phyloP scores from a whole-genome alignment of 2,797 vertebrate genomes.

The Sebastolobus altivelis region DNA sequence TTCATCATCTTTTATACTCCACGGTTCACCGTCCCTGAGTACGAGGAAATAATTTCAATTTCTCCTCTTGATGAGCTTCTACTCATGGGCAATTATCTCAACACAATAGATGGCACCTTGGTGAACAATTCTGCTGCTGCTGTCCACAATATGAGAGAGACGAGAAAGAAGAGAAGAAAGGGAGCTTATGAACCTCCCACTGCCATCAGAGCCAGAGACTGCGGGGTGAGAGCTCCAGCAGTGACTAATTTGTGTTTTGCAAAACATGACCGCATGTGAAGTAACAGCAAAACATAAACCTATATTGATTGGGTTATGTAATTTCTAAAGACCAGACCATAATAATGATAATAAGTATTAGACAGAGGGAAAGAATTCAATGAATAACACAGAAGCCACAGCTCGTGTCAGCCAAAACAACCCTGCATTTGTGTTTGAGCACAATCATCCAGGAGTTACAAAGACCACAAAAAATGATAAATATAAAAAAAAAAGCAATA shows the following conservation, averaged over 20 bases:
- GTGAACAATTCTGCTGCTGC: constrained; percentile 74
- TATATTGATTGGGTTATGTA: constrained; percentile 15
- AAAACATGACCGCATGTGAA: constrained; percentile 26
- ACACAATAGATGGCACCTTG: constrained; percentile 83
- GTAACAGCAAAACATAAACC: constrained; percentile 36
- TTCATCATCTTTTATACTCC: constrained; percentile 87
- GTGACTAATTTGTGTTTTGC: constrained; percentile 44
- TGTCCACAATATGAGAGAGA: constrained; percentile 60
- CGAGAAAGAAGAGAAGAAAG: neutral
- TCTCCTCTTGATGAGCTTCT: constrained; percentile 88
- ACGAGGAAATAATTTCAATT: constrained; percentile 87
- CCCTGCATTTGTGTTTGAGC: neutral
- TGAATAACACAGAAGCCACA: constrained; percentile 24
- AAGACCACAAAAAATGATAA: neutral
- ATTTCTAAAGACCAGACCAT: constrained; percentile 17
- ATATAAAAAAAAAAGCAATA: too few relatives aligned
- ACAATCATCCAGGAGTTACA: neutral
- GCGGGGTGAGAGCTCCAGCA: neutral
- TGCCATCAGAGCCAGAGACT: constrained; percentile 19
- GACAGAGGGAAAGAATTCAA: constrained; percentile 18
- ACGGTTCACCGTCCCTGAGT: constrained; percentile 81
- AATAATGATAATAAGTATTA: constrained; percentile 29
- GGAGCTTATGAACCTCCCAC: constrained; percentile 30
- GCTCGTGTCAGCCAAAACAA: neutral
- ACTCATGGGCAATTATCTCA: constrained; percentile 87